Evolutionary conservation across 2,888 invertebrate genomes (phyloP).

Genomic region (Serripes groenlandicus): DNA sequence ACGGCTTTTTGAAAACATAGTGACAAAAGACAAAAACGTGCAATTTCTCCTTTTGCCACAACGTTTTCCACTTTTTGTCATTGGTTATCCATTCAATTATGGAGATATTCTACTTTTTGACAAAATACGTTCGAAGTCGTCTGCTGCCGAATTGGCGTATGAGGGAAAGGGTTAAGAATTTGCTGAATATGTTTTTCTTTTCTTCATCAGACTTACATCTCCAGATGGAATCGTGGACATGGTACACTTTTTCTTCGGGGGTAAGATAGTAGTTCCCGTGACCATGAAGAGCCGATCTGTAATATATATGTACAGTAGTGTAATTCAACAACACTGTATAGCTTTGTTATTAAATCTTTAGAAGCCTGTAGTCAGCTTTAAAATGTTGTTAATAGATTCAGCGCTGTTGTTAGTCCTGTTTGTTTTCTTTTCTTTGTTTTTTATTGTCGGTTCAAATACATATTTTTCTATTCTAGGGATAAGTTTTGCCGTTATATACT

Average conservation of each 20-base stretch:
- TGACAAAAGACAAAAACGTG: too few relatives aligned
- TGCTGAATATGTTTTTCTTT: too few relatives aligned
- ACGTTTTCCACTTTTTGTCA: too few relatives aligned
- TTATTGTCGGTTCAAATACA: neutral
- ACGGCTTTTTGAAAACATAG: too few relatives aligned
- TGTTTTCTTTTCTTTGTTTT: neutral
- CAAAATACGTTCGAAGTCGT: neutral
- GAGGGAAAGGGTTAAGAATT: too few relatives aligned
- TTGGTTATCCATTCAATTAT: too few relatives aligned
- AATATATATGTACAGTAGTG: conserved; percentile 49
- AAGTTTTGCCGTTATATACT: neutral
- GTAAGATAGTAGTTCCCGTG: conserved; percentile 26
- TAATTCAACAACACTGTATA: conserved; percentile 29
- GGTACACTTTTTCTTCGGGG: neutral
- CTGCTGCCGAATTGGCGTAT: too few relatives aligned
- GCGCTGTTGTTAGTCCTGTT: conserved; percentile 48
- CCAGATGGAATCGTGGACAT: too few relatives aligned
- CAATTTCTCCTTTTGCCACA: too few relatives aligned
- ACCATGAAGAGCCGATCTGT: conserved; percentile 36
- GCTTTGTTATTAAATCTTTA: conserved; percentile 26
- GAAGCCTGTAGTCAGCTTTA: conserved; percentile 33
- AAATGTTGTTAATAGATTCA: conserved; percentile 40
- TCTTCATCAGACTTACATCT: too few relatives aligned
- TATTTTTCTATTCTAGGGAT: conserved; percentile 13
- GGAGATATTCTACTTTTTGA: neutral